phyloP scores from a whole-genome alignment of 1,140 invertebrate genomes.

The Drosophila kanapiae region DNA sequence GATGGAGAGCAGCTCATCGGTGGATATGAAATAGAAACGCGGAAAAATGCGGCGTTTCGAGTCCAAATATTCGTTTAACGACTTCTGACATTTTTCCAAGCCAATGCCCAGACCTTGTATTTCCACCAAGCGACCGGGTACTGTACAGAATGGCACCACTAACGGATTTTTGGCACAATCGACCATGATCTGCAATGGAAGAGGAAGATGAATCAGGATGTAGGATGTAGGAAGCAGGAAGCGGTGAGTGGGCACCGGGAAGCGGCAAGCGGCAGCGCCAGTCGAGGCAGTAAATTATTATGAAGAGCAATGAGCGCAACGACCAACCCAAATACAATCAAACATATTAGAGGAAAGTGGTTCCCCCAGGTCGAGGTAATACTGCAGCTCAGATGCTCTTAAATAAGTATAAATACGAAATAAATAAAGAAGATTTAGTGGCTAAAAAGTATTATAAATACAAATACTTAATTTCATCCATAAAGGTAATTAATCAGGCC shows the following conservation, averaged over 20 bases:
- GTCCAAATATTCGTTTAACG: constrained; percentile 95
- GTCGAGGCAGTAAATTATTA: constrained; percentile 77
- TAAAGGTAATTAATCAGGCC: neutral
- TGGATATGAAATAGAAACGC: constrained; percentile 96
- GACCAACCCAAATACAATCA: constrained; percentile 55
- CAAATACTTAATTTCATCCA: neutral
- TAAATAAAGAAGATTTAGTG: neutral
- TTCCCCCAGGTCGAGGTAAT: neutral
- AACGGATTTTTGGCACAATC: constrained; percentile 91
- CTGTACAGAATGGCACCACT: constrained; percentile 91
- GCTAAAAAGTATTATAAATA: neutral
- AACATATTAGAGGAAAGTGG: constrained; percentile 42
- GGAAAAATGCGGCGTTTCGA: constrained; percentile 94
- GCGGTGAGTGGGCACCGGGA: neutral
- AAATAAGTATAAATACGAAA: neutral
- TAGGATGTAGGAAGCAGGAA: constrained; percentile 10
- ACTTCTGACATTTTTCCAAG: constrained; percentile 95
- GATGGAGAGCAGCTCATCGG: constrained; percentile 95
- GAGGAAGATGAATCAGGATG: constrained; percentile 34
- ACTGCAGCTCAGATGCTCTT: constrained; percentile 5
- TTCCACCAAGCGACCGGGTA: constrained; percentile 90
- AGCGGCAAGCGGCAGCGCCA: constrained; percentile 35
- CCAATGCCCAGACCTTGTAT: constrained; percentile 90
- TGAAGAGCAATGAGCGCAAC: constrained; percentile 68
- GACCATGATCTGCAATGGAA: constrained; percentile 90